Evolutionary conservation across 2,888 invertebrate species (phyloP).

Genomic region (Ecdyonurus torrentis): DNA sequence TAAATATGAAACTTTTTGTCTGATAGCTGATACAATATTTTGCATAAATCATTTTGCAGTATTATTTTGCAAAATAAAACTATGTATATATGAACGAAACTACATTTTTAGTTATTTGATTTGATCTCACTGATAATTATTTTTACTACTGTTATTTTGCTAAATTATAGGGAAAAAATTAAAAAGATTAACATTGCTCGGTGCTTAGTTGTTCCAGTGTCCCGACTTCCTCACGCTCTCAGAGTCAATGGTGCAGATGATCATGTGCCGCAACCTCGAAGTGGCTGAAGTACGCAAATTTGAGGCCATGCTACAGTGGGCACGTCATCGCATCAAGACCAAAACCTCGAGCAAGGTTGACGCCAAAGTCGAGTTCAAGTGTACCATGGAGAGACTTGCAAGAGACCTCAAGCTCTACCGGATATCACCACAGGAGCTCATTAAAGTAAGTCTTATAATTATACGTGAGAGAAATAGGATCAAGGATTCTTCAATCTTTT

Average conservation of each 20-base stretch:
- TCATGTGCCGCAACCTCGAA: constrained; percentile 79
- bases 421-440: constrained; percentile 82
- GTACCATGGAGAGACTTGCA: constrained; percentile 81
- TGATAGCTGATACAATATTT: too few species aligned
- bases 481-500: too few species aligned
- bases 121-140: too few species aligned
- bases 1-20: too few species aligned
- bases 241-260: constrained; percentile 90
- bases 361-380: constrained; percentile 76
- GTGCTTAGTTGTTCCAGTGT: constrained; percentile 57
- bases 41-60: too few species aligned
- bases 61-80: too few species aligned
- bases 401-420: constrained; percentile 76
- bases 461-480: too few species aligned
- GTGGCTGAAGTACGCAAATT: constrained; percentile 81
- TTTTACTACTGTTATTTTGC: too few species aligned
- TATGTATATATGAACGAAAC: too few species aligned
- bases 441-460: constrained; percentile 59
- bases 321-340: constrained; percentile 62
- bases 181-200: too few species aligned
- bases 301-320: constrained; percentile 86
- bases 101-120: too few species aligned
- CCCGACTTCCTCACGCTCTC: constrained; percentile 73
- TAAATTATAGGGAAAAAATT: too few species aligned
- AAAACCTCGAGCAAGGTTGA: constrained; percentile 58